Percentiles rank a stretch among this genome's conserved stretches.
Evolutionary conservation across 2,113 vertebrate genomes (phyloP).

Genomic region (Lycaon pictus): DNA sequence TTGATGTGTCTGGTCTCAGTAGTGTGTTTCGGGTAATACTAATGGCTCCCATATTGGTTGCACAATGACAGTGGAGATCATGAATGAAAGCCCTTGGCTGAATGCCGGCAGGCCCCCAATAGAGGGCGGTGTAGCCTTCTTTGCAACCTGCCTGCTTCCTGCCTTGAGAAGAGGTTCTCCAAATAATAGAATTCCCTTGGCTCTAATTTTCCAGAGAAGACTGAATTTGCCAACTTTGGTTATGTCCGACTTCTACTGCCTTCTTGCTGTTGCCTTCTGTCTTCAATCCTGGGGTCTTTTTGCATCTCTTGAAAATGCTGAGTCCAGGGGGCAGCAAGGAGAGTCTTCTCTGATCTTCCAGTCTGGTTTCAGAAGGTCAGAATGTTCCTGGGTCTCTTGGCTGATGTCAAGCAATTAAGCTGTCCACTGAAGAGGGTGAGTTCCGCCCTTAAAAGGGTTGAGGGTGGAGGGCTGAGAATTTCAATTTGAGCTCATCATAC

Average conservation of each 20-base stretch:
- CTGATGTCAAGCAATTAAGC: background rate
- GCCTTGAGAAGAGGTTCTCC: background rate
- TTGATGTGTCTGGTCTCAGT: background rate
- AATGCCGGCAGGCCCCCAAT: accelerated
- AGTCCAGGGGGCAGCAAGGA: background rate
- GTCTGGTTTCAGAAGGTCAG: background rate
- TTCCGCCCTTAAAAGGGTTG: background rate
- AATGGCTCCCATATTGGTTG: background rate
- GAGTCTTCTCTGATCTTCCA: background rate
- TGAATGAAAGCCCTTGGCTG: background rate
- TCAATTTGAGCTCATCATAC: background rate
- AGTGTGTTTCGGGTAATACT: background rate
- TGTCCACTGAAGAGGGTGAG: background rate
- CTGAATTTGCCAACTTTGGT: background rate
- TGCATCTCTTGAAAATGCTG: background rate
- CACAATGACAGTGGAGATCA: background rate
- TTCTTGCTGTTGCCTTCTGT: background rate
- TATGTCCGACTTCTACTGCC: conserved; percentile 11
- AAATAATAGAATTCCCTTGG: conserved; percentile 47
- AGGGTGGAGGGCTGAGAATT: conserved; percentile 8
- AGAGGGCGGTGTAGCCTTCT: conserved; percentile 57
- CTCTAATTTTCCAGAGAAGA: conserved; percentile 40
- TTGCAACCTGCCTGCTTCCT: background rate
- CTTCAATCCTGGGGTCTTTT: background rate
- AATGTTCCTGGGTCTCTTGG: background rate